Evolutionary conservation across 1,140 invertebrate genomes (phyloP).

Genomic region (Sminthurinus signatus): DNA sequence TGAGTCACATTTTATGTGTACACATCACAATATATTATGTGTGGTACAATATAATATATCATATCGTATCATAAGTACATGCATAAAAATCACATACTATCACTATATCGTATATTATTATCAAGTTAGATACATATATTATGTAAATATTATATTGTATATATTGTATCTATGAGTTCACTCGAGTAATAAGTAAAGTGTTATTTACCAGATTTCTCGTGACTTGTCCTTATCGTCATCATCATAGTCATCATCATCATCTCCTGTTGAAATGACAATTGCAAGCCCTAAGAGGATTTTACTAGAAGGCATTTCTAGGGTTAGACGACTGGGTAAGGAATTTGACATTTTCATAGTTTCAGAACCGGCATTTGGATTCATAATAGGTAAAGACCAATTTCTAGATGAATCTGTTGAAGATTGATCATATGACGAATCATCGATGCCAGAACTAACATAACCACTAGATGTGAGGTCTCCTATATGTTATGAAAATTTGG

Average conservation of each 20-base stretch:
- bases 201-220: conserved; percentile 1
- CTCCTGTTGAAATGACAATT: conserved; percentile 12
- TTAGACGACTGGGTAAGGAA: conserved; percentile 16
- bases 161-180: not conserved
- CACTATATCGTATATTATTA: not conserved
- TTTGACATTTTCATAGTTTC: conserved; percentile 3
- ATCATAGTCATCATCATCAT: conserved; percentile 7
- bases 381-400: conserved; percentile 5
- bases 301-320: not conserved
- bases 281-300: conserved; percentile 19
- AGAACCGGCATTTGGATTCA: not conserved
- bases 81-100: not conserved
- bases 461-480: conserved; percentile 14
- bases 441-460: conserved; percentile 1
- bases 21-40: too few relatives aligned
- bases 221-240: conserved; percentile 12
- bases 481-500: too few relatives aligned
- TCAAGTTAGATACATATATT: too few relatives aligned
- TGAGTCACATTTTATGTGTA: too few relatives aligned
- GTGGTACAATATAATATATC: too few relatives aligned
- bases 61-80: too few relatives aligned
- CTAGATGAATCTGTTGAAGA: conserved; percentile 1
- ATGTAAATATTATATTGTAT: too few relatives aligned
- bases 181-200: not conserved
- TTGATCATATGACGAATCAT: conserved; percentile 12